Evolutionary conservation across 2,888 invertebrate genomes (phyloP), one percentile per base, ranked within the genome.

Genomic region (Drosophila robusta): DNA sequence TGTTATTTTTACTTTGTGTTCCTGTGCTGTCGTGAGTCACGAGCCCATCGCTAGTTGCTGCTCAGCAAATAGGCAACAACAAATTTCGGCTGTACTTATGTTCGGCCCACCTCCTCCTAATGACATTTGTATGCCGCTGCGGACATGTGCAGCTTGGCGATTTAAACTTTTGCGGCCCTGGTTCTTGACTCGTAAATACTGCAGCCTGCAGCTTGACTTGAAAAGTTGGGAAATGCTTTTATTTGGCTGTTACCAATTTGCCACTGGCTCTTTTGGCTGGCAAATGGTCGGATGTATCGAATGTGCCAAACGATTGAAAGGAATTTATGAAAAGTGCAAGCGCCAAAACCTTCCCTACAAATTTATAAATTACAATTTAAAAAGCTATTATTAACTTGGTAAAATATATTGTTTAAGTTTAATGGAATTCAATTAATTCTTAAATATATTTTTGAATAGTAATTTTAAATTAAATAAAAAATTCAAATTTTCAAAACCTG

Each of bases 61-160:
- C 41, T 51, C 34, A 12, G 4, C 3, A 57, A 60, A 55, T 47
- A 52, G 64, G 46, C 60, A 72, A 65, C 57, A 62, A 41, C 58
- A 62, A 54, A 62, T 65, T 63, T 61, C 62, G 51, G 45, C 41
- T 51, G 32, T 54, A 51, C 77, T 66, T 60, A 51, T 39, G 66
- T 34, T 69, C 62, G 61, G 6, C 9, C 29, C 29, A 29, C 29
- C 8, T 38, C 60, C 71, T 62, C 80, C 71, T 86, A 84, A 86
- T 87, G 85, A 89, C 87, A 86, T 75, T 83, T 71, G 74, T 74
- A 57, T 70, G 79, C 46, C 70, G 57, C 24, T 71, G 79, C 65
- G 74, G 45, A 56, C 60, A 70, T 72, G 71, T 83, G 80, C 80
- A 80, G 55, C 58, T 65, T 66, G 49, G 42, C 62, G 50, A 64